Percentiles rank a stretch among this genome's conserved stretches.
Conservation (phyloP, 2,888 invertebrate species). For the Xestia c-nigrum region DNA sequence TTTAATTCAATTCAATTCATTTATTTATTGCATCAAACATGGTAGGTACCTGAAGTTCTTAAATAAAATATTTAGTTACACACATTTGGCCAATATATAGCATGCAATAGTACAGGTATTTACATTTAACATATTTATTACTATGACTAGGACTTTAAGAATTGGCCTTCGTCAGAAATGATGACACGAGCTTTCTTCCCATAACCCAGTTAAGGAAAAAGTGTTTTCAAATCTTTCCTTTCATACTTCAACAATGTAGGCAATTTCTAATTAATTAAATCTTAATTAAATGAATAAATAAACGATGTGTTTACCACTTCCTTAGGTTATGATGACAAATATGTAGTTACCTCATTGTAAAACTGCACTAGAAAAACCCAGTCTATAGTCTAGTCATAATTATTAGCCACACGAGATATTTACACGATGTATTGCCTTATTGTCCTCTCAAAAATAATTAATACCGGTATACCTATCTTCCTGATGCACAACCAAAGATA, state of each 20-base stretch:
- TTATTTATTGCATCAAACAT: no score
- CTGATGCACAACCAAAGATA: slow-evolving; percentile 4
- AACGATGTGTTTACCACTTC: not conserved
- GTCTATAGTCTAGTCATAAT: not conserved
- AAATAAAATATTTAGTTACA: no score
- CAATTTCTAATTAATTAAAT: no score
- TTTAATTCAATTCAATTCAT: not conserved
- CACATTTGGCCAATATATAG: no score
- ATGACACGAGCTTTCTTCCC: no score
- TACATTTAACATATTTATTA: no score
- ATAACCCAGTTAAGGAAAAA: no score
- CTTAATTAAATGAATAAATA: not conserved
- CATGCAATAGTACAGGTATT: no score
- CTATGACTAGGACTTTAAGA: no score
- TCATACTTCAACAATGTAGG: not conserved
- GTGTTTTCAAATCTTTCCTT: not conserved
- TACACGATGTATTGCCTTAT: not conserved
- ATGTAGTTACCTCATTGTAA: not conserved
- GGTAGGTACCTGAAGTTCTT: no score
- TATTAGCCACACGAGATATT: not conserved
- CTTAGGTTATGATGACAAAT: not conserved
- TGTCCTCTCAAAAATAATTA: not conserved
- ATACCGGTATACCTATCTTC: not conserved
- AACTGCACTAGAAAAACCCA: slow-evolving; percentile 20
- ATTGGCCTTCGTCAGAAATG: no score